Base-by-base conservation (phyloP, 2,888 invertebrate species). In the Silvanus unidentatus region DNA sequence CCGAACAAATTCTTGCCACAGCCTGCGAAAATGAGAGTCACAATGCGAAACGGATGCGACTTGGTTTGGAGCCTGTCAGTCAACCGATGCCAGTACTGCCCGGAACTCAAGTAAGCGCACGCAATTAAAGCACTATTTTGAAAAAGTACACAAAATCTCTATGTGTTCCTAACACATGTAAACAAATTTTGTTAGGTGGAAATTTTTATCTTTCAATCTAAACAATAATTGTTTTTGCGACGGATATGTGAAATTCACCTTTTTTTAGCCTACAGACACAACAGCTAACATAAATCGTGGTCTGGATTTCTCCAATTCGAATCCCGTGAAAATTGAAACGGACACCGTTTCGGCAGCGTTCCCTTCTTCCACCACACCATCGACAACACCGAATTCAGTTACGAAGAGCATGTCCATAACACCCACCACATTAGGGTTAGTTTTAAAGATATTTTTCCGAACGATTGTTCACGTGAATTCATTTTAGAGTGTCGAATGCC, bases 21-120 rank as follows among this genome's bases (percentile, higher is more conserved):
- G 96, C 96, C 50, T 96, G 96, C 73, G 96, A 96, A 76, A 96
- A 96, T 71, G 96, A 96, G 76, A 92, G 92, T 74, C 87, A 93
- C 74, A 96, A 96, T 74, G 96, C 95, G 49, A 96, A 96, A 75
- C 82, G 95, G 66, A 96, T 96, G 95, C 82, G 95, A 56, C 81
- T 95, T 67, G 96, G 96, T 40, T 78, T 96, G 60, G 96, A 96
- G 70, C 96, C 96, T 36, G 89, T 93, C 62, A 88, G 89, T 68
- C 92, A 92, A 74, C 89, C 91, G 41, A 84, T 90, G 81, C 90
- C 87, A 54, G 77, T 84, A 50, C 77, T 84, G 62, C 82, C 84
- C 49, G 83, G 82, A 51, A 77, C 80, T 39, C 75, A 76, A 64
- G 78, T 78, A 69, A 75, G 74, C 71, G 22, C n/a, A n/a, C n/a